Evolutionary conservation across 2,797 vertebrate species (phyloP), one percentile per base, ranked within the genome.

Genomic region (Dryobates pubescens): DNA sequence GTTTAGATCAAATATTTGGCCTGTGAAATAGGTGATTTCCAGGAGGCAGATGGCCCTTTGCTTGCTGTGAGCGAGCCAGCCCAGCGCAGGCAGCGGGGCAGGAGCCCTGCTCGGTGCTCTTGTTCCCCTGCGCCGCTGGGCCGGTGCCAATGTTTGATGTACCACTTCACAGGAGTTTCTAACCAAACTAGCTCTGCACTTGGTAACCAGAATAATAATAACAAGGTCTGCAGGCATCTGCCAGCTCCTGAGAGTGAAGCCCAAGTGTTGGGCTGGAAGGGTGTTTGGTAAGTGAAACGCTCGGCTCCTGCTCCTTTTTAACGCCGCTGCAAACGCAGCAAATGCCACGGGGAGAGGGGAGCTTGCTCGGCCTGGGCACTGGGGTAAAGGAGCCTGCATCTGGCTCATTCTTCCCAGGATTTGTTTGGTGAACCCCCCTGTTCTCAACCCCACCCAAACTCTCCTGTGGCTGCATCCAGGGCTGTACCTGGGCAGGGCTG

Each of bases 101-200:
- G 89, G 65, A 86, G 94, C 61, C 5, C 86, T n/a, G 65, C 64
- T 4, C 87, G 10, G 65, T 4, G 15, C 91, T 94, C 90, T 80
- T 32, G 54, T 70, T 84, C 82, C 56, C 23, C 76, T n/a, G 82
- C 2, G 27, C 9, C 1, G 26, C 92, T 96, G 96, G 96, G 95
- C 85, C 20, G 1, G 45, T 94, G 96, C 96, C 96, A 97, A 95
- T 97, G 95, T 97, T 97, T 97, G 96, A 96, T 97, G 95, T 96
- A 90, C 96, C 96, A 97, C 96, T 97, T 97, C 96, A 97, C 96
- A 91, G 5, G 68, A 91, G 87, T 96, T 97, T 96, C 94, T 93
- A 88, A 96, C 95, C 95, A 93, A 96, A 96, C 94, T 86, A 78
- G 94, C 94, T 93, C 82, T 26, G 73, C 20, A 13, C 93, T 93